phyloP scores from a whole-genome alignment of 2,113 vertebrate genomes.

The Cyanoramphus novaezelandiae region DNA sequence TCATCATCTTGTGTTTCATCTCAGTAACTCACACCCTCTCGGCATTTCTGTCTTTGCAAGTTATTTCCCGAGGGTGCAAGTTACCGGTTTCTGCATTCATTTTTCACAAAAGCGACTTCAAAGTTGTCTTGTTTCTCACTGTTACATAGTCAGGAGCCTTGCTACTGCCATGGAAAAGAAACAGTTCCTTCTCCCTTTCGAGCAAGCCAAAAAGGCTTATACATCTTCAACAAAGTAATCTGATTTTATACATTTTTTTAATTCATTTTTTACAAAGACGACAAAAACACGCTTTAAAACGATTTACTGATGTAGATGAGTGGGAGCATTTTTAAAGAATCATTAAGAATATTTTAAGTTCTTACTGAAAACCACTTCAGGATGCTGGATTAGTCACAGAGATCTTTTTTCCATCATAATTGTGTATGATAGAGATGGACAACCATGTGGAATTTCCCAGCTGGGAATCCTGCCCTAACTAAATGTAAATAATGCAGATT shows the following conservation, averaged over 20 bases:
- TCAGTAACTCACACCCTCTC: background rate
- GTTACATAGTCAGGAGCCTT: background rate
- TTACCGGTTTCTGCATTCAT: background rate
- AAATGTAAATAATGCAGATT: slow-evolving; percentile 48
- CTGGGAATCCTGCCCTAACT: slow-evolving; percentile 28
- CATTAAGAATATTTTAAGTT: background rate
- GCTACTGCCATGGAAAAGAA: background rate
- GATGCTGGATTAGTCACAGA: slow-evolving; percentile 1
- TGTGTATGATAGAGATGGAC: background rate
- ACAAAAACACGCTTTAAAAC: background rate
- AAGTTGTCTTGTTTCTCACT: background rate
- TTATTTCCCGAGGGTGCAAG: slow-evolving; percentile 2
- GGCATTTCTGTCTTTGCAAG: background rate
- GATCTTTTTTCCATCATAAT: background rate
- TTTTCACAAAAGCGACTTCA: background rate
- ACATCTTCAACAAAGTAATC: background rate
- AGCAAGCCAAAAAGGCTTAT: background rate
- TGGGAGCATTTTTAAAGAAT: background rate
- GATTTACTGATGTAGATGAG: background rate
- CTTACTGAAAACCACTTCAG: background rate
- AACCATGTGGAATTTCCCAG: slow-evolving; percentile 30
- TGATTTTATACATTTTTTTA: background rate
- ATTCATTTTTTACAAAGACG: background rate
- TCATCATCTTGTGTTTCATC: background rate
- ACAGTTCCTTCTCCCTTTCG: background rate